A percentile compares a stretch with the other conserved stretches of the same genome.
phyloP scores from a whole-genome alignment of 2,797 vertebrate species.

The Galaxias olidus region DNA sequence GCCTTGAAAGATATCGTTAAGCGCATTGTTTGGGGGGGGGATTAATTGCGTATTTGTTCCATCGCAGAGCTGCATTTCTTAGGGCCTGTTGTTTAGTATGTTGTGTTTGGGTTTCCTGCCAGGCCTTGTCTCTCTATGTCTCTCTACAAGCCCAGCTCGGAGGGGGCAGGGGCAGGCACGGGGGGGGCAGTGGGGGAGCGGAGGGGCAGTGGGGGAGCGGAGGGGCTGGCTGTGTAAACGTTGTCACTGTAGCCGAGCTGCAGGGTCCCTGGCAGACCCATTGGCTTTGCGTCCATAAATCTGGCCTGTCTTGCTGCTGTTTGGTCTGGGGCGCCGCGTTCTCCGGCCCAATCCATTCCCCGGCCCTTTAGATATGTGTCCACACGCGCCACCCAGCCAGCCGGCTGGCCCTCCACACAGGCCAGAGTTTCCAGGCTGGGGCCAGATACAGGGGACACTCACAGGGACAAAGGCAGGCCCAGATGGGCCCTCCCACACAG shows the following conservation, averaged over 20 bases:
- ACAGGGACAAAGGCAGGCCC: conserved; percentile 46
- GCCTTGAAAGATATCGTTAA: background rate
- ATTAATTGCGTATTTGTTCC: conserved; percentile 6
- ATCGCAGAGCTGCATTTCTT: conserved; percentile 5
- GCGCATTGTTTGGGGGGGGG: background rate
- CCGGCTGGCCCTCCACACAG: conserved; percentile 17
- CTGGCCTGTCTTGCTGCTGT: conserved; percentile 42
- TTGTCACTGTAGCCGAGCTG: conserved; percentile 33
- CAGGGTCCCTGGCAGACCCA: conserved; percentile 30
- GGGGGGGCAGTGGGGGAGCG: too few relatives aligned
- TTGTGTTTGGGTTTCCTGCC: conserved; percentile 21
- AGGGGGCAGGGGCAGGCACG: background rate
- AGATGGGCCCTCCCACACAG: conserved; percentile 68
- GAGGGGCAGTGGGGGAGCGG: background rate
- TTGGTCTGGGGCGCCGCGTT: conserved; percentile 43
- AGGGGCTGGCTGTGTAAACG: conserved; percentile 43
- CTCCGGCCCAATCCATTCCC: conserved; percentile 58
- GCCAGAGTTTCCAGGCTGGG: conserved; percentile 31
- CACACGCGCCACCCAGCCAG: conserved; percentile 44
- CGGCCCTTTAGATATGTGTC: conserved; percentile 52
- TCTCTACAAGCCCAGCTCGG: background rate
- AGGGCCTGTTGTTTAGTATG: background rate
- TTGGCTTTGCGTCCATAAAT: conserved; percentile 58
- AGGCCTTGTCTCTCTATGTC: background rate
- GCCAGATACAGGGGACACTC: too few relatives aligned